A percentile compares a stretch with the other conserved stretches of the same genome.
Conservation (phyloP, 2,797 vertebrate genomes). For the Myripristis murdjan region DNA sequence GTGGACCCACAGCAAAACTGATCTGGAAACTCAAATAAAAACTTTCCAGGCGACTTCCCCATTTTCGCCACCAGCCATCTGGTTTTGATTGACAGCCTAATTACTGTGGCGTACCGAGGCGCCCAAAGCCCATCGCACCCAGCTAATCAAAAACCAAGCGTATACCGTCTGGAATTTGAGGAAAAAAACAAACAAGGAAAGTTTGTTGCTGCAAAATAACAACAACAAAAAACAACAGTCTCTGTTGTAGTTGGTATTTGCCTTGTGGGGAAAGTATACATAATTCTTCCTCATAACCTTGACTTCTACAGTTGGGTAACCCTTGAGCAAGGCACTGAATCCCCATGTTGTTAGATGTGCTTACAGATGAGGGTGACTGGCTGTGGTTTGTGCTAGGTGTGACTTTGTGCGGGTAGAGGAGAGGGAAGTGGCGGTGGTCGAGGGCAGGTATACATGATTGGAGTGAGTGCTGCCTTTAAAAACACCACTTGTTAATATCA, state of each 20-base stretch:
- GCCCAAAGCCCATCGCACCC: conserved; percentile 76
- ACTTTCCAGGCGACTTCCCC: conserved; percentile 57
- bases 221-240: conserved; percentile 40
- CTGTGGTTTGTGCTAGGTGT: too few species aligned
- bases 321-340: conserved; percentile 29
- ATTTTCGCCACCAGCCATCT: conserved; percentile 73
- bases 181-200: conserved; percentile 61
- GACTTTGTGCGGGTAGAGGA: too few species aligned
- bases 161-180: conserved; percentile 69
- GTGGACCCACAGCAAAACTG: conserved; percentile 41
- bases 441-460: too few species aligned
- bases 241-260: conserved; percentile 14
- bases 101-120: conserved; percentile 77
- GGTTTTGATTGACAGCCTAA: conserved; percentile 87
- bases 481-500: too few species aligned
- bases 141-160: conserved; percentile 81
- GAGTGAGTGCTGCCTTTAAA: too few species aligned
- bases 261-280: too few species aligned
- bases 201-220: conserved; percentile 55
- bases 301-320: neutral
- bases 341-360: conserved; percentile 1
- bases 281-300: too few species aligned
- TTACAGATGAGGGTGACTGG: neutral
- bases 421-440: too few species aligned
- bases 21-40: conserved; percentile 63